phyloP scores from a whole-genome alignment of 2,113 vertebrate species.

The Ageneiosus marmoratus region DNA sequence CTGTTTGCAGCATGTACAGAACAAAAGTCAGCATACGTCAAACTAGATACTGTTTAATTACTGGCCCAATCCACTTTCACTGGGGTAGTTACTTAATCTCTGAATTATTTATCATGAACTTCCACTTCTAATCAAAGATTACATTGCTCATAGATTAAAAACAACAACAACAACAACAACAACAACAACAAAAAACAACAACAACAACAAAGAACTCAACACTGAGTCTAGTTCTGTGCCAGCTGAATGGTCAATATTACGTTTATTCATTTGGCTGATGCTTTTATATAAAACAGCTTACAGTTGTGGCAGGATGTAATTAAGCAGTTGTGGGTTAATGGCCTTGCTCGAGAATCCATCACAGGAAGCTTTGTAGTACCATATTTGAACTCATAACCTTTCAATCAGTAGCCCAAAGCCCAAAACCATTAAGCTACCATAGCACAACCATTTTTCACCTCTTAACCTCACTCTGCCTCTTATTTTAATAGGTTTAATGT shows the following conservation, averaged over 20 bases:
- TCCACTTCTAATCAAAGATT: not conserved
- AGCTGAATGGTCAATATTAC: not conserved
- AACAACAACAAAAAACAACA: too few species aligned
- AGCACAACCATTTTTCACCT: not conserved
- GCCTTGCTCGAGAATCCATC: not conserved
- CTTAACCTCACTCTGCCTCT: constrained; percentile 32
- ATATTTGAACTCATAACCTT: not conserved
- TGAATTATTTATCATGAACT: not conserved
- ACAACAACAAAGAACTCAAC: not conserved
- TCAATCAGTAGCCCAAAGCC: not conserved
- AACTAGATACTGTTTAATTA: constrained; percentile 4
- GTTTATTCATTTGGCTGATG: not conserved
- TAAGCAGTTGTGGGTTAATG: constrained; percentile 16
- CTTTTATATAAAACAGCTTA: not conserved
- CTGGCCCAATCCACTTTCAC: constrained; percentile 4
- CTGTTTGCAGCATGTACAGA: not conserved
- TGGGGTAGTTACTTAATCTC: not conserved
- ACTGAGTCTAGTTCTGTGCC: not conserved
- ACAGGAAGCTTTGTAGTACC: not conserved
- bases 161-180: not conserved
- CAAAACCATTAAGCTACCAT: not conserved
- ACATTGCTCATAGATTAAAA: not conserved
- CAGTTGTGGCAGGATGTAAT: constrained; percentile 6
- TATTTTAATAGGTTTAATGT: constrained; percentile 50
- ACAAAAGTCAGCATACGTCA: constrained; percentile 15